Evolutionary conservation across 2,113 vertebrate genomes (phyloP), one percentile per base, ranked within the genome.

Genomic region (Hassar affinis): DNA sequence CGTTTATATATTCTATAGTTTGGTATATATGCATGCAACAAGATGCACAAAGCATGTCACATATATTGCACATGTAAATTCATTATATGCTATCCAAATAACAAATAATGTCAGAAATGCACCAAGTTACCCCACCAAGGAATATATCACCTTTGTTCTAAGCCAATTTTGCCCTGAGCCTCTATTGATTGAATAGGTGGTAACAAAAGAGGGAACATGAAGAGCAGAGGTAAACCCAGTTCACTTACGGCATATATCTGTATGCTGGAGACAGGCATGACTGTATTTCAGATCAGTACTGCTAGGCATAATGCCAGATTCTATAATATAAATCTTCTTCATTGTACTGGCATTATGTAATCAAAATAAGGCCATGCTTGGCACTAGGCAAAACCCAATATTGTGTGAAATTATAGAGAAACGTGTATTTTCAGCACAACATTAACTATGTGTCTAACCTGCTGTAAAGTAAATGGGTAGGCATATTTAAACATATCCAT

Each of bases 171-270:
- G 62, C 84, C 66, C 69, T 79, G 81, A 84, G 54, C 75, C 88
- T 51, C 38, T 75, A 87, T 78, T 85, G 75, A 87, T 82, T 82
- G 78, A 68, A 79, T 85, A 35, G 78, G 69, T 62, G 84, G 77
- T n/a, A 22, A 66, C 56, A 85, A 85, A 74, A 66, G 84, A 82
- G 76, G 81, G 79, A 83, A 71, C 62, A 81, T 86, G 82, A 85
- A 57, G 52, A 61, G 79, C 25, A 35, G 49, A 76, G 69, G 82
- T 82, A 84, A 85, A 79, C 42, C 25, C 59, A 27, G n/a, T 72
- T 25, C 15, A 6, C 62, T 56, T 51, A 22, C 0, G 20, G n/a
- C 6, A 47, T 38, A 42, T 62, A 76, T 87, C 54, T 81, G 61
- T 61, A 42, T 66, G 27, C 78, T 9, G 8, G 27, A 17, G 52